Evolutionary conservation across 2,113 vertebrate genomes (phyloP).

Genomic region (Tautogolabrus adspersus): DNA sequence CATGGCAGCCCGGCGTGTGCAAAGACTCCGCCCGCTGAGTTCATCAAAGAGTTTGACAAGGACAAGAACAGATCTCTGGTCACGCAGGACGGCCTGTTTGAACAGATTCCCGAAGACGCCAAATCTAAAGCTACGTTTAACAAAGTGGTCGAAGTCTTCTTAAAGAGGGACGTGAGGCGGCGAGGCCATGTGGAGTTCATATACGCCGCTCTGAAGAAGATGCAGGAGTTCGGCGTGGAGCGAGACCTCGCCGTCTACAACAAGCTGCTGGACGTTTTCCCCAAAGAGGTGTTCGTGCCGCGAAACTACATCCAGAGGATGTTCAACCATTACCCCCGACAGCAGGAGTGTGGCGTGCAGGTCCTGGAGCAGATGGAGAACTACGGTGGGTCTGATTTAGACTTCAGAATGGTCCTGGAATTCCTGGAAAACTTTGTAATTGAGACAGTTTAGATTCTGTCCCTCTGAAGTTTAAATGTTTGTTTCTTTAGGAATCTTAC

Average conservation of each 20-base stretch:
- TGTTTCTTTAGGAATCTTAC: constrained; percentile 84
- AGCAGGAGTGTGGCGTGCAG: constrained; percentile 90
- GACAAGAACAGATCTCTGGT: constrained; percentile 45
- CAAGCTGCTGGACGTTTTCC: constrained; percentile 90
- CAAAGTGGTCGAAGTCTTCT: constrained; percentile 81
- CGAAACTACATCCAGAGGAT: constrained; percentile 87
- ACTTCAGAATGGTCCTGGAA: neutral
- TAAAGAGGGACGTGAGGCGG: constrained; percentile 78
- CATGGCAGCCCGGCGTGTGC: constrained; percentile 45
- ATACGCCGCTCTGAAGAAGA: constrained; percentile 89
- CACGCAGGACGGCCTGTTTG: constrained; percentile 81
- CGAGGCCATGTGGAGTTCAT: constrained; percentile 93
- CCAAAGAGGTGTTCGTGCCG: constrained; percentile 91
- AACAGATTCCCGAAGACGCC: constrained; percentile 39
- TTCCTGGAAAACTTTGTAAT: neutral
- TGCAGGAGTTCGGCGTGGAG: constrained; percentile 89
- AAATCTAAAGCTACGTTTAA: constrained; percentile 84
- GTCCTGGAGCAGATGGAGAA: constrained; percentile 92
- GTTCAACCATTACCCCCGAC: constrained; percentile 90
- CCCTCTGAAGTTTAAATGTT: neutral
- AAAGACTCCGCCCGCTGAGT: constrained; percentile 36
- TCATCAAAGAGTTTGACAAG: constrained; percentile 12
- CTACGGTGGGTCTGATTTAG: constrained; percentile 79
- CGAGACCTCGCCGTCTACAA: constrained; percentile 88
- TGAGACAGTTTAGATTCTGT: neutral